Evolutionary conservation across 2,888 invertebrate species (phyloP), one percentile per base, ranked within the genome.

Genomic region (Netelia fuscicornis): DNA sequence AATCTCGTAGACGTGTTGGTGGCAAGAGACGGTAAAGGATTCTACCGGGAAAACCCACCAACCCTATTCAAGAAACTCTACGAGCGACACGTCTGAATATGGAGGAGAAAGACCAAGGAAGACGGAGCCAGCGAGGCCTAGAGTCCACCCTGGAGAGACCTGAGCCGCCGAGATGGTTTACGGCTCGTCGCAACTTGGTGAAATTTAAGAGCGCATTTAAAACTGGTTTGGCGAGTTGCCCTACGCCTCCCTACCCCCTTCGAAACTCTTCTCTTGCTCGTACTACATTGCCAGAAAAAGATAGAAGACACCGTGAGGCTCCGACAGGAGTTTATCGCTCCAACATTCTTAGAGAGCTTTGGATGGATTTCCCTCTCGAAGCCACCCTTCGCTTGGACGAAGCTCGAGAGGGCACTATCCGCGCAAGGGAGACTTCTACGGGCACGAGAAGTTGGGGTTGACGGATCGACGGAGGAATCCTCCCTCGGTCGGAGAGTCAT

Each of bases 181-280:
- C 93, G 92, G 92, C 91, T 92, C 93, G 93, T 91, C 91, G 92
- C 91, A 92, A 91, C 90, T 91, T 91, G 91, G 90, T 90, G 91
- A 92, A 93, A 93, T 93, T 93, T 93, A 93, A 93, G 93, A 93
- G 92, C 92, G 92, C 93, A 93, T 93, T 93, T 93, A 93, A 93
- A 93, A 93, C 93, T 93, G 93, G 93, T 93, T 93, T 93, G 93
- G 93, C 93, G 92, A 92, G 91, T 91, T 93, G 93, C 93, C 93
- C 93, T 93, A 89, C 90, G 90, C 58, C 58, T 58, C 20, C 23
- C 54, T n/a, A 11, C 91, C 91, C 91, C 90, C 89, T 58, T 80
- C 89, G 88, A 90, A 90, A 91, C 90, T 88, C 89, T 85, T 85
- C 65, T 81, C 82, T 79, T 58, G 65, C 79, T 85, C 54, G 70